Evolutionary conservation across 2,888 invertebrate genomes (phyloP), one percentile per base, ranked within the genome.

Genomic region (Papilio protenor): DNA sequence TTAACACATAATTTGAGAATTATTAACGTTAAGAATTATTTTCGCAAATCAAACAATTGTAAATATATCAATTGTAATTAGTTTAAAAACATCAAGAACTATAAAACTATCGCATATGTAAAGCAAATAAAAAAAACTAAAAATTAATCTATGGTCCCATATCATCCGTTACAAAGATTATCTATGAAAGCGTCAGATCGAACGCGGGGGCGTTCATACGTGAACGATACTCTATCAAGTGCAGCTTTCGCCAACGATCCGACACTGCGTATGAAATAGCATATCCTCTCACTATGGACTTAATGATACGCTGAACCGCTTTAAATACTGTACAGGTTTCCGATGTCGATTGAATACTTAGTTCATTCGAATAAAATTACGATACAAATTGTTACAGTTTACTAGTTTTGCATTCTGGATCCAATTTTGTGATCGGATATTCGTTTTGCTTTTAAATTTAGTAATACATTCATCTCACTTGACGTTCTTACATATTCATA

Each of bases 181-280:
- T 71, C 61, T 78, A 52, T 55, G 75, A 78, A 74, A 69, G 77
- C 76, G 71, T 55, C 27, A 18, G 59, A 49, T 73, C 52, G 71
- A 18, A 33, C 66, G 52, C 18, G 55, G 47, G 69, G 71, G 78
- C 78, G 78, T 78, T 78, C 78, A 78, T 75, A 70, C 78, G 78
- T 78, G 75, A 78, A 75, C 75, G 75, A 71, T 71, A 78, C 55
- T 72, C 61, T 64, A 78, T 71, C 78, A 59, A 33, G 70, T 70
- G 52, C 78, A 55, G 75, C 78, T 78, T 78, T 77, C 77, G 77
- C 77, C 71, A 70, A 71, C 77, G 77, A 77, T 21, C 71, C 61
- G 78, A 78, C 71, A 78, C 74, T 75, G 52, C 70, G 70, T 77
- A 77, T 77, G 77, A 74, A 77, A 77, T 77, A 73, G 74, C 70